Evolutionary conservation across 2,888 invertebrate genomes (phyloP), one percentile per base, ranked within the genome.

Genomic region (Ochropacha duplaris): DNA sequence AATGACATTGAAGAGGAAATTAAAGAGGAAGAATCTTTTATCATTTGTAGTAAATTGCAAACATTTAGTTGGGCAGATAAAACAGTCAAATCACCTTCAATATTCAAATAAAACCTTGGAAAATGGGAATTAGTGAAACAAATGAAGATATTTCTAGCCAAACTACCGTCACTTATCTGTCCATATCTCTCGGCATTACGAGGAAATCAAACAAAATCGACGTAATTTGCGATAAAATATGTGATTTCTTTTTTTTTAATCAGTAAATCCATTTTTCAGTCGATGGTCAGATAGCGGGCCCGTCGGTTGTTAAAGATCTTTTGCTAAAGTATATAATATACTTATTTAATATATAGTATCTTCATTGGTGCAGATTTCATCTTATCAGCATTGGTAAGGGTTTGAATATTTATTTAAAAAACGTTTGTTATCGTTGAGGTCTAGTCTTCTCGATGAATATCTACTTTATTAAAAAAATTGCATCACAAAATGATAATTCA

Each of bases 181-280:
- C n/a, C 64, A 85, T 89, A 90, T 90, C 89, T 51, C 28, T 49
- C 64, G 78, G 83, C 75, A 82, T 81, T 80, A 83, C 78, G 74
- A 74, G 76, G 83, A 86, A 90, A 89, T 89, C 86, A 74, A 71
- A 77, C 63, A 76, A 83, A 84, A 84, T 81, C 75, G 74, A 84
- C 79, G 82, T 88, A 88, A 90, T 86, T 91, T 86, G 81, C 83
- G 92, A 91, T 92, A 91, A 90, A 77, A 79, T 76, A 71, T 79
- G 74, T 81, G 88, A 86, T 88, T 87, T 86, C 75, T 79, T 82
- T 78, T 74, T 76, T 76, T 87, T 88, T n/a, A n/a, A 90, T 92
- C 90, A 79, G 72, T 67, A 82, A 87, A 87, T 86, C 87, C 83
- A 76, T 85, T 64, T 85, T 90, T 88, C 88, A 91, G 90, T 91